Base-by-base conservation (phyloP, 2,888 invertebrate species). In the Bhutanitis thaidina region DNA sequence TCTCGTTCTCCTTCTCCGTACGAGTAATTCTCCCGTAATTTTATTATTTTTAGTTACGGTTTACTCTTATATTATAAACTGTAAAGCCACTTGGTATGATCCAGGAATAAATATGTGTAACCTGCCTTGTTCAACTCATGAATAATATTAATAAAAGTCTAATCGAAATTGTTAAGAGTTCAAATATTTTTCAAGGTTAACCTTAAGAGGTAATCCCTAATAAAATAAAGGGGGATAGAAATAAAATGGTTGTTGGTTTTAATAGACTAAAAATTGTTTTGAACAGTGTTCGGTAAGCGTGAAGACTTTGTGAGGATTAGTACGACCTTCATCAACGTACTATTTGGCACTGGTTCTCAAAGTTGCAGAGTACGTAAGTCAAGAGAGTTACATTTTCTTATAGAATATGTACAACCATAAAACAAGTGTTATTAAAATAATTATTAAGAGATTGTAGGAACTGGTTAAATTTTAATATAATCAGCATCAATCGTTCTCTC, bases 221-320 rank as follows among this genome's bases (percentile, higher is more conserved):
- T 39, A 47, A 48, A 47, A 47, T 47, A 52, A 48, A 38, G 39
- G 52, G 46, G 49, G 52, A 52, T 54, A 45, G 38, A 48, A 46
- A 54, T 53, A 48, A 51, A 49, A 57, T 54, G 46, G 53, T 77
- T 73, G 71, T 69, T 71, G 65, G 62, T 74, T 84, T 85, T 85
- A 87, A 87, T 87, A 86, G 74, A 79, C 78, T 75, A 76, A 73
- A 88, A 86, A 86, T 87, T 89, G 86, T 89, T 88, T 86, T 86
- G 84, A 85, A 77, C 68, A 57, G 74, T 76, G 86, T 55, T 76
- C 81, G 67, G 73, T 69, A 70, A 85, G 81, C 89, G 88, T 89
- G 80, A 89, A 86, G 75, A 77, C 78, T 77, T 81, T 67, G 78
- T 62, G 58, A 66, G 82, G 87, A 85, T 87, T 86, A 86, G 62